phyloP scores from a whole-genome alignment of 1,140 invertebrate genomes.

The Limonius californicus region DNA sequence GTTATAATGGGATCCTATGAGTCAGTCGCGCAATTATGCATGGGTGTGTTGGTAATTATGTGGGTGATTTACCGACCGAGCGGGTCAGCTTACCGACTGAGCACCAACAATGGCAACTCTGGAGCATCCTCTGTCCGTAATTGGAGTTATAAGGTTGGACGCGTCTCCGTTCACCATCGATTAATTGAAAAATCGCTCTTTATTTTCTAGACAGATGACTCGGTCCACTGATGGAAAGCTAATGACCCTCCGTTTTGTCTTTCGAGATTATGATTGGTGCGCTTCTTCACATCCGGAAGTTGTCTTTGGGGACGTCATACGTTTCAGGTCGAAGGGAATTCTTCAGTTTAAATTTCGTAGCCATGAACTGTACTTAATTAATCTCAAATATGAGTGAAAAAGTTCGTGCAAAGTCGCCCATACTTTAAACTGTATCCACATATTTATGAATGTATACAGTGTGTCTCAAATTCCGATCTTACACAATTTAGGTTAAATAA shows the following conservation, averaged over 20 bases:
- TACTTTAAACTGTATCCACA: too few relatives aligned
- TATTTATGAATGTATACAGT: too few relatives aligned
- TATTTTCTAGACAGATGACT: not conserved
- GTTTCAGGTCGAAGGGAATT: too few relatives aligned
- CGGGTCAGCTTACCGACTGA: slow-evolving; percentile 30
- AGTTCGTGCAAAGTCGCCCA: too few relatives aligned
- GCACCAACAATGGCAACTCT: slow-evolving; percentile 26
- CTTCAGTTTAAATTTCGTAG: too few relatives aligned
- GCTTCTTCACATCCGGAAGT: too few relatives aligned
- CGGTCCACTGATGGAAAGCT: not conserved
- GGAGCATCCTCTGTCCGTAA: slow-evolving; percentile 2
- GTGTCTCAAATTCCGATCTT: too few relatives aligned
- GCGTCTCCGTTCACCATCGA: not conserved
- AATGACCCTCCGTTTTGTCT: not conserved
- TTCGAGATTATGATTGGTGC: not conserved
- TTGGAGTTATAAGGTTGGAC: slow-evolving; percentile 11
- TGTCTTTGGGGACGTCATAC: too few relatives aligned
- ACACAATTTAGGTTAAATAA: too few relatives aligned
- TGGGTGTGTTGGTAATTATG: slow-evolving; percentile 32
- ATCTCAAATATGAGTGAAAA: too few relatives aligned
- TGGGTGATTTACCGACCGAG: slow-evolving; percentile 31
- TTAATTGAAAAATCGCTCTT: slow-evolving; percentile 3
- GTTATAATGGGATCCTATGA: slow-evolving; percentile 20
- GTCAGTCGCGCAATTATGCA: slow-evolving; percentile 29
- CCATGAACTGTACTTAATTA: too few relatives aligned